phyloP scores from a whole-genome alignment of 2,797 vertebrate genomes.

The Acanthornis magna region DNA sequence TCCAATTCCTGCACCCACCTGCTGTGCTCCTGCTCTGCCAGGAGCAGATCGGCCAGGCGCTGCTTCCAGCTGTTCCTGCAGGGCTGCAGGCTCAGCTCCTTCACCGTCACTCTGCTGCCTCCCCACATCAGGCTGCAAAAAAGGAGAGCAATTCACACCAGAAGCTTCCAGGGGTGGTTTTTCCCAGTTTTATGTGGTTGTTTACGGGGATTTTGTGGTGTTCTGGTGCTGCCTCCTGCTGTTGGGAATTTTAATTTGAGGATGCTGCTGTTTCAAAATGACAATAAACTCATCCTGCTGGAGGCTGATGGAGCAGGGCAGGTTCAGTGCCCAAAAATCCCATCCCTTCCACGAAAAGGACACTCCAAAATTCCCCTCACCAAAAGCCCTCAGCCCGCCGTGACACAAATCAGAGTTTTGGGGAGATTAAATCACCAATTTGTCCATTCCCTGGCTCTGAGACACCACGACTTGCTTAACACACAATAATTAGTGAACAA shows the following conservation, averaged over 20 bases:
- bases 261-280: neutral
- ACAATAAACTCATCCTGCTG: neutral
- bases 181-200: neutral
- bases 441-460: neutral
- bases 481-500: neutral
- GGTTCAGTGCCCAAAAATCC: neutral
- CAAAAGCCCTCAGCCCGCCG: neutral
- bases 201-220: neutral
- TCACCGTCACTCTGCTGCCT: constrained; percentile 84
- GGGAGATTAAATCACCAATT: neutral
- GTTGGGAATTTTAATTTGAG: neutral
- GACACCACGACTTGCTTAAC: neutral
- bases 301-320: neutral
- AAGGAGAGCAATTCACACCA: neutral
- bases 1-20: constrained; percentile 67
- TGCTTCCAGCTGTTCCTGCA: constrained; percentile 44
- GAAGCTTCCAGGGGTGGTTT: neutral
- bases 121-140: constrained; percentile 80
- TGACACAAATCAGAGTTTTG: neutral
- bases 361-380: neutral
- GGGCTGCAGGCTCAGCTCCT: constrained; percentile 70
- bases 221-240: neutral
- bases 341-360: neutral
- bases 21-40: constrained; percentile 81
- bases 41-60: constrained; percentile 76